Conservation (phyloP, 2,888 invertebrate species). For the Agrotis exclamationis region DNA sequence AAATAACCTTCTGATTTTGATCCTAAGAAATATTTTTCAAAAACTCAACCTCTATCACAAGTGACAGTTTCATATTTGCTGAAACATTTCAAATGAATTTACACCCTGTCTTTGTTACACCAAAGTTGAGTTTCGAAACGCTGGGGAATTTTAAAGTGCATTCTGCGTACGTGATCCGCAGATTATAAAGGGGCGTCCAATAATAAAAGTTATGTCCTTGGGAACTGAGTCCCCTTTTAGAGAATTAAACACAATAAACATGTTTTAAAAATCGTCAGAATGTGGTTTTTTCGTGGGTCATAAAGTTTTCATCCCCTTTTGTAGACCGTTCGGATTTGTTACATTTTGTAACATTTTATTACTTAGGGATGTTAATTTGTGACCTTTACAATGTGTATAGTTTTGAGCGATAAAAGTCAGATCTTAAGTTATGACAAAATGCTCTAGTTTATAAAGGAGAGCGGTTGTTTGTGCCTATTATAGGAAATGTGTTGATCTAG, state of each 20-base stretch:
- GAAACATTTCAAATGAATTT: conserved; percentile 33
- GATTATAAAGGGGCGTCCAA: conserved; percentile 73
- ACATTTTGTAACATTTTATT: conserved; percentile 66
- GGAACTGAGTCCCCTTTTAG: conserved; percentile 79
- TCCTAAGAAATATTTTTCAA: conserved; percentile 78
- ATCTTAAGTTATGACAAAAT: conserved; percentile 21
- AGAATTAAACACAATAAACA: conserved; percentile 77
- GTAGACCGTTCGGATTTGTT: conserved; percentile 42
- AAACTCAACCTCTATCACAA: conserved; percentile 54
- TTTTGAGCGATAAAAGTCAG: conserved; percentile 43
- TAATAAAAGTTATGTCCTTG: conserved; percentile 84
- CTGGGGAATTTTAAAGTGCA: conserved; percentile 28
- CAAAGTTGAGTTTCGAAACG: conserved; percentile 49
- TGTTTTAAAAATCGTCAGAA: conserved; percentile 75
- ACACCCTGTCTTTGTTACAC: conserved; percentile 5
- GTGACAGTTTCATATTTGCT: conserved; percentile 68
- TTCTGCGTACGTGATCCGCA: conserved; percentile 75
- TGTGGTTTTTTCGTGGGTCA: conserved; percentile 73
- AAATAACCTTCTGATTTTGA: conserved; percentile 75
- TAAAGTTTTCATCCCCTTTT: conserved; percentile 71
- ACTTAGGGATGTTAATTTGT: conserved; percentile 59
- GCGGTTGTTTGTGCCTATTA: conserved; percentile 23
- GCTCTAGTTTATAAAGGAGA: conserved; percentile 13
- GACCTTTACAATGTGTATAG: conserved; percentile 53
- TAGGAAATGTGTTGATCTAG: conserved; percentile 20